Conservation (phyloP, 2,888 invertebrate species). For the Philereme transversata region DNA sequence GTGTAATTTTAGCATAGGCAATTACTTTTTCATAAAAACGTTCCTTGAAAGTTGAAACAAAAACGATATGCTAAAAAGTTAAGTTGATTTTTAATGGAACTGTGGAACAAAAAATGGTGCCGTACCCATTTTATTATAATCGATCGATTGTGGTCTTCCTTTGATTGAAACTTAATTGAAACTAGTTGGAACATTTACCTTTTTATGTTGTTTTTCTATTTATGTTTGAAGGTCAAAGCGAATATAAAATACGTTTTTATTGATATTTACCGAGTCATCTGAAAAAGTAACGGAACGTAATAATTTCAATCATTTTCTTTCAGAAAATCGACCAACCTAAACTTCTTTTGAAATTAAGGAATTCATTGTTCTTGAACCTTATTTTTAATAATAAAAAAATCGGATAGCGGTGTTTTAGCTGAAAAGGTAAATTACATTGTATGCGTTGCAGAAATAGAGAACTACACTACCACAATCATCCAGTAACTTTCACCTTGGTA, state of each 20-base stretch:
- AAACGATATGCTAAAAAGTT: neutral
- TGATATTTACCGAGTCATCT: neutral
- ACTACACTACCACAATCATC: too few relatives aligned
- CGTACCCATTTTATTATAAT: neutral
- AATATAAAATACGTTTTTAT: too few relatives aligned
- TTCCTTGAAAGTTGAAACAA: neutral
- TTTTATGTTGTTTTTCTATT: too few relatives aligned
- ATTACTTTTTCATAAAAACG: neutral
- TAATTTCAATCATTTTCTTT: neutral
- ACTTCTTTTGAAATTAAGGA: neutral
- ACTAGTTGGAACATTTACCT: too few relatives aligned
- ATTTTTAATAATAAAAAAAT: too few relatives aligned
- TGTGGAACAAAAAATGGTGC: neutral
- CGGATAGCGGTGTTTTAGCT: too few relatives aligned
- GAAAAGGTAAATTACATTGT: too few relatives aligned
- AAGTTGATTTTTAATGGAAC: neutral
- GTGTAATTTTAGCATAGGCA: neutral
- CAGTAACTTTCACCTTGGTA: too few relatives aligned
- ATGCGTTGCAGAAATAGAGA: too few relatives aligned
- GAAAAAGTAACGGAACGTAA: conserved; percentile 2
- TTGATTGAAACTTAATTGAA: too few relatives aligned
- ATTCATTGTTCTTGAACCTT: too few relatives aligned
- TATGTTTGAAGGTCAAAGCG: too few relatives aligned
- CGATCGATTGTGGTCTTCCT: neutral
- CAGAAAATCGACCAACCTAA: neutral